A percentile compares a stretch with the other conserved stretches of the same genome.
phyloP scores from a whole-genome alignment of 2,797 vertebrate species.

The Tokudaia muenninki region DNA sequence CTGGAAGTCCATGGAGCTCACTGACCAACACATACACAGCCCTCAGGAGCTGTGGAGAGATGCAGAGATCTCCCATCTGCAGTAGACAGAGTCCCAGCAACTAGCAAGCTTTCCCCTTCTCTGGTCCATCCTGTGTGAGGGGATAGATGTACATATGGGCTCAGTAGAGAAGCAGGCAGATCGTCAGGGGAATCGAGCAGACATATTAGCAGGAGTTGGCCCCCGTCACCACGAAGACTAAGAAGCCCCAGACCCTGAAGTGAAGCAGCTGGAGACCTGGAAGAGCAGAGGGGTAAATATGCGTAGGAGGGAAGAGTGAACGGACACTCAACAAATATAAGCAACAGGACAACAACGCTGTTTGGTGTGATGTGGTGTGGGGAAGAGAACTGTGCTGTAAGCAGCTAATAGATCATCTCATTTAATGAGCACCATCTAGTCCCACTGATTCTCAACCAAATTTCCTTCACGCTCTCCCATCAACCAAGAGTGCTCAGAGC shows the following conservation, averaged over 20 bases:
- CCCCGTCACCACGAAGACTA: background rate
- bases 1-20: background rate
- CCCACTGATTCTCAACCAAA: background rate
- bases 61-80: background rate
- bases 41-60: background rate
- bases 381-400: background rate
- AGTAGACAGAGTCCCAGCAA: background rate
- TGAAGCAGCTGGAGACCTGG: background rate
- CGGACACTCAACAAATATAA: background rate
- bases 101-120: background rate
- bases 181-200: background rate
- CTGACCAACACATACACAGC: background rate
- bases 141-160: background rate
- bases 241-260: background rate
- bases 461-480: background rate
- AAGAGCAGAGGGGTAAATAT: background rate
- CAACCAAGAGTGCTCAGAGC: background rate
- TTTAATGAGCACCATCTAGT: background rate
- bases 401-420: background rate
- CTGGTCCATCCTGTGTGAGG: background rate
- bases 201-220: background rate
- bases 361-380: background rate
- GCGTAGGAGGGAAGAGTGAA: background rate
- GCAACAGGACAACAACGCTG: background rate
- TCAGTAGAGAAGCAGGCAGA: background rate